These are phyloP conservation scores for Lytechinus pictus DNA, from an alignment of 35 echinoderm and acorn worm genomes.

Conservation along the genomic window DNA sequence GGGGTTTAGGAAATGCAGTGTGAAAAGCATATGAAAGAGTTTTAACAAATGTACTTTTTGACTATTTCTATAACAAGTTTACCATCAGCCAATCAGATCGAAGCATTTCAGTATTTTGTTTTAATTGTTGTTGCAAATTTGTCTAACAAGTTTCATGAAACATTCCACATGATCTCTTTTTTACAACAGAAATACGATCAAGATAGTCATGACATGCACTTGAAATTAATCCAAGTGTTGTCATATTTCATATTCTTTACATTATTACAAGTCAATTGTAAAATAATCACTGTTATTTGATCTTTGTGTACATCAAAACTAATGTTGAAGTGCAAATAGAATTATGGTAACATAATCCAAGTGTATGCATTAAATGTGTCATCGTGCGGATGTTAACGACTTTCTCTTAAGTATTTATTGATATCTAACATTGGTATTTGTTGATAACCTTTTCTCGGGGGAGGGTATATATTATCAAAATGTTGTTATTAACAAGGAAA, in stretches of 20 bases:
- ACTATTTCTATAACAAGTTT: too few relatives aligned
- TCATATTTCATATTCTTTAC: conserved; percentile 4
- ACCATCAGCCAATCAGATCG: too few relatives aligned
- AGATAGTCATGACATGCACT: not conserved
- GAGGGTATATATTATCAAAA: not conserved
- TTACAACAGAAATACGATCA: not conserved
- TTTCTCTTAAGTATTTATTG: not conserved
- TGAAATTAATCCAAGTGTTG: not conserved
- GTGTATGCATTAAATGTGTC: conserved; percentile 11
- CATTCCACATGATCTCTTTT: not conserved
- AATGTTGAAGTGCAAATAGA: not conserved
- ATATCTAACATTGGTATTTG: not conserved
- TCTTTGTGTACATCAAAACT: not conserved
- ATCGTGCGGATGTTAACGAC: not conserved
- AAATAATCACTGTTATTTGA: not conserved
- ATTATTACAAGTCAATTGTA: not conserved
- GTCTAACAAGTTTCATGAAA: too few relatives aligned
- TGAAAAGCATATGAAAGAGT: too few relatives aligned
- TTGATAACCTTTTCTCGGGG: not conserved
- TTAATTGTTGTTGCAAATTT: too few relatives aligned
- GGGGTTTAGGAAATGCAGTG: too few relatives aligned
- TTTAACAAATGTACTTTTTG: too few relatives aligned
- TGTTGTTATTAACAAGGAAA: not conserved
- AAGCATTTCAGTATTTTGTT: too few relatives aligned
- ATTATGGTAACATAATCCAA: not conserved